These are phyloP conservation scores for Falco rusticolus DNA, from an alignment of 2,797 vertebrate genomes.

Conservation along the genomic window DNA sequence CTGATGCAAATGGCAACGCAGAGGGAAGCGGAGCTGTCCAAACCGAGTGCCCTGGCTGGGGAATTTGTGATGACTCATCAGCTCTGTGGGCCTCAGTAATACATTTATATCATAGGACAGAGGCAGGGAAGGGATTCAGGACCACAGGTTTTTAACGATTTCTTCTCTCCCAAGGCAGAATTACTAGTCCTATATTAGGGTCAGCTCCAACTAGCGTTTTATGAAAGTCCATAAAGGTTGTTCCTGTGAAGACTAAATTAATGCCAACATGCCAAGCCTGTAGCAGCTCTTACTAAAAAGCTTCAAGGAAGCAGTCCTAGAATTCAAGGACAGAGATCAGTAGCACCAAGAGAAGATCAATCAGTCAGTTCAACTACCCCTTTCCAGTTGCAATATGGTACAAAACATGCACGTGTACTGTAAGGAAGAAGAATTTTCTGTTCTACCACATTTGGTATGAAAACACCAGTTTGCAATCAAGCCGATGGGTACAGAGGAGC, in stretches of 20 bases:
- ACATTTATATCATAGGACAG: background rate
- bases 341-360: background rate
- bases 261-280: background rate
- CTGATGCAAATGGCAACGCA: background rate
- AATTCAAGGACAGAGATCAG: background rate
- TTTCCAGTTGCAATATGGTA: background rate
- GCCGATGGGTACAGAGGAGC: background rate
- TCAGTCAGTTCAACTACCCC: background rate
- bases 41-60: background rate
- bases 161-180: background rate
- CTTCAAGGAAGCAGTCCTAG: background rate
- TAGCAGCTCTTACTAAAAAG: background rate
- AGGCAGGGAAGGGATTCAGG: background rate
- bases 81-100: background rate
- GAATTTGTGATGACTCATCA: background rate
- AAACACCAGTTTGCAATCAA: background rate
- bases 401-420: accelerated
- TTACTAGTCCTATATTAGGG: background rate
- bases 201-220: background rate
- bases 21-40: background rate
- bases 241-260: background rate
- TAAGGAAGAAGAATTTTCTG: background rate
- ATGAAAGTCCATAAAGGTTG: background rate
- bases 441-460: background rate
- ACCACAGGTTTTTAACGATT: background rate